These are phyloP conservation scores for Hirtodrosophila cameraria DNA, from an alignment of 2,888 invertebrate genomes.

Conservation along the genomic window DNA sequence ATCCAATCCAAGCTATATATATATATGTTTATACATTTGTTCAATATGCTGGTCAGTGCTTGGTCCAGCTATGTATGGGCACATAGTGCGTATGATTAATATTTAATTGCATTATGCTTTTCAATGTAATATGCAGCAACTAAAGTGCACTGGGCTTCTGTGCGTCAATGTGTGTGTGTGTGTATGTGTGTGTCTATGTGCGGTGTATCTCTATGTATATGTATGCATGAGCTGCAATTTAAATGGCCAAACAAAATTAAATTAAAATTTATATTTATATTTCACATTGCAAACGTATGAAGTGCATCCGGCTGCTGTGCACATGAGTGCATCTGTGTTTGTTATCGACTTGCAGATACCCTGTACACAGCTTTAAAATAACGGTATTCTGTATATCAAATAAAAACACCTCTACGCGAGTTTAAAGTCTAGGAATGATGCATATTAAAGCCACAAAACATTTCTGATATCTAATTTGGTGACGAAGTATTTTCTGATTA, in stretches of 20 bases:
- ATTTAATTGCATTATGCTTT: constrained; percentile 69
- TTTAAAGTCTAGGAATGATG: too few species aligned
- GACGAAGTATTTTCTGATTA: too few species aligned
- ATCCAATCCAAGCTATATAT: constrained; percentile 29
- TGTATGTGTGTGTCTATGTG: not conserved
- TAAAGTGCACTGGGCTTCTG: constrained; percentile 44
- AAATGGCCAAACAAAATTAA: constrained; percentile 56
- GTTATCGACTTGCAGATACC: too few species aligned
- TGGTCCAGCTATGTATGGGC: not conserved
- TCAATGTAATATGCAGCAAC: constrained; percentile 32
- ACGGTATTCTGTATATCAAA: too few species aligned
- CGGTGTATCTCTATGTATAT: not conserved
- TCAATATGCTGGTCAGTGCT: constrained; percentile 32
- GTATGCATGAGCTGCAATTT: constrained; percentile 26
- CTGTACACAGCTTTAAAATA: too few species aligned
- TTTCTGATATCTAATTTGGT: too few species aligned
- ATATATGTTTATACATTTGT: constrained; percentile 5
- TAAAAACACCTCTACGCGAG: too few species aligned
- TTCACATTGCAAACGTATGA: constrained; percentile 19
- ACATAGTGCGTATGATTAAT: constrained; percentile 70
- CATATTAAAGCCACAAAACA: too few species aligned
- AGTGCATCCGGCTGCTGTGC: constrained; percentile 36
- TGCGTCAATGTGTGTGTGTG: not conserved
- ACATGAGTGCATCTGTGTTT: not conserved
- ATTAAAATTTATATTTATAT: constrained; percentile 65